Evolutionary conservation across 2,888 invertebrate species (phyloP), one percentile per base, ranked within the genome.

Genomic region (Cataglyphis livida): DNA sequence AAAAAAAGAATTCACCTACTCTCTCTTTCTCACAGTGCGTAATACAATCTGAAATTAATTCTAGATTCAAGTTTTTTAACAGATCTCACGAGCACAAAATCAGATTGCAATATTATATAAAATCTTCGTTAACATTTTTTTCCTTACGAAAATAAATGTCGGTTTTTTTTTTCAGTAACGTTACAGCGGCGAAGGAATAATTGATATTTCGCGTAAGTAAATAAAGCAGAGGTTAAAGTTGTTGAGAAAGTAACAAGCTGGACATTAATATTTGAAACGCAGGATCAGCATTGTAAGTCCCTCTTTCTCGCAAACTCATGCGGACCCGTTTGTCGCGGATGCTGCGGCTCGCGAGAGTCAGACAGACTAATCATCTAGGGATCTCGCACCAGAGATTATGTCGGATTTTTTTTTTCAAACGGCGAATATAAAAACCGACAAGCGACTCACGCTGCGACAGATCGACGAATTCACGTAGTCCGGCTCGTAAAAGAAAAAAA

Each of bases 211-310:
- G 71, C 35, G 57, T 57, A 57, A 59, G 21, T 71, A 71, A 79
- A 79, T 71, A 79, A 71, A 79, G 32, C 25, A 79, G 44, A 32
- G 59, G 59, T 71, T 71, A 25, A 59, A 79, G 78, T 71, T 48
- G 48, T 18, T 44, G 28, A 59, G 73, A 61, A 59, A 64, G 57
- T 81, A 78, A n/a, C 51, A n/a, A 7, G 73, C 21, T 65, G 68
- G 64, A 70, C 79, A 59, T 85, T 85, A 85, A 79, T 79, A 79
- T 79, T 75, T 73, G 44, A 82, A 59, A 32, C 44, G 41, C n/a
- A 21, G 81, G 78, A 81, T 51, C 51, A 51, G n/a, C 51, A n/a
- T 51, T n/a, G n/a, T 51, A 51, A 51, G 51, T 51, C n/a, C 7
- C 7, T 5, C n/a, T 7, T 51, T 51, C 51, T 51, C n/a, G 25